Percentiles rank a stretch among this genome's conserved stretches.
Evolutionary conservation across 2,797 vertebrate species (phyloP).

Genomic region (Clarias pachynema): DNA sequence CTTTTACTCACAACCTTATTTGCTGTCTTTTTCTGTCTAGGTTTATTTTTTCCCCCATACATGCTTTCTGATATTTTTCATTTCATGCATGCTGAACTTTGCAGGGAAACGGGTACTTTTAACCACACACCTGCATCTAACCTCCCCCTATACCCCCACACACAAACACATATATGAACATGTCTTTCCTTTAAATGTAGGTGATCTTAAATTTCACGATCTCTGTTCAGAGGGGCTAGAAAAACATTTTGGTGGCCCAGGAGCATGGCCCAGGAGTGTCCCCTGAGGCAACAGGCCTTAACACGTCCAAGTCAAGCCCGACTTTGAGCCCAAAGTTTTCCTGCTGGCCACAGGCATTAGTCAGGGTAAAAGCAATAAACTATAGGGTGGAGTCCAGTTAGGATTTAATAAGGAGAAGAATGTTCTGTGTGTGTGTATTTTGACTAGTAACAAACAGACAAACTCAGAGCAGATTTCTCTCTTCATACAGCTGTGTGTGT

Average conservation of each 20-base stretch:
- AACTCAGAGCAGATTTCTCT: slow-evolving; percentile 1
- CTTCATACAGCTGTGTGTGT: slow-evolving; percentile 20
- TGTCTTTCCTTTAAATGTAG: slow-evolving; percentile 20
- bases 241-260: slow-evolving; percentile 48
- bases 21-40: not conserved
- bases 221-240: slow-evolving; percentile 46
- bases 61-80: not conserved
- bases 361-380: slow-evolving; percentile 59
- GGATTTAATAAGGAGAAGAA: slow-evolving; percentile 57
- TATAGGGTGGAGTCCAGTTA: slow-evolving; percentile 44
- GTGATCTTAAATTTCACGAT: slow-evolving; percentile 46
- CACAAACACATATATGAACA: not conserved
- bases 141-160: not conserved
- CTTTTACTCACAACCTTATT: not conserved
- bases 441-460: slow-evolving; percentile 20
- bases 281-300: slow-evolving; percentile 25
- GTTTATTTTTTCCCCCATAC: not conserved
- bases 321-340: slow-evolving; percentile 36
- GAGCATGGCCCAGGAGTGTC: slow-evolving; percentile 39
- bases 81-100: not conserved
- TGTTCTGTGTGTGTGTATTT: slow-evolving; percentile 32
- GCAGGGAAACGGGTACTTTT: not conserved
- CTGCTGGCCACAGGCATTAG: slow-evolving; percentile 26
- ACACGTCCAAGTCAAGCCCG: slow-evolving; percentile 29
- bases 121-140: slow-evolving; percentile 24